These are phyloP conservation scores for Candoia aspera DNA, from an alignment of 2,113 vertebrate genomes.

Conservation along the genomic window DNA sequence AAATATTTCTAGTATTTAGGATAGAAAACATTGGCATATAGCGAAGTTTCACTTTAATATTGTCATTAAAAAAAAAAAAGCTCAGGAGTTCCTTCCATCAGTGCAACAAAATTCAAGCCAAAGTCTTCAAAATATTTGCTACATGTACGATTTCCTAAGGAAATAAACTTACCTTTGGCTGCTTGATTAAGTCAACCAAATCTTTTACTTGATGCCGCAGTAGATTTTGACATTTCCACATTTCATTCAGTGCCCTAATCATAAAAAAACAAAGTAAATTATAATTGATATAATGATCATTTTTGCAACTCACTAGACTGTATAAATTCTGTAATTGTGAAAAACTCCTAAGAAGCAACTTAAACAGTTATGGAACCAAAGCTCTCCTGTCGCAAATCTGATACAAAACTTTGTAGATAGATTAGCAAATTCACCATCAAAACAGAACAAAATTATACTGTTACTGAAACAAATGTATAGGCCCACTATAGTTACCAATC, in stretches of 20 bases:
- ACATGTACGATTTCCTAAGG: not conserved
- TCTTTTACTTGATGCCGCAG: slow-evolving; percentile 94
- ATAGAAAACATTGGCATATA: not conserved
- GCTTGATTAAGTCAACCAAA: slow-evolving; percentile 94
- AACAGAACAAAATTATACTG: not conserved
- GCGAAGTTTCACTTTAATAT: not conserved
- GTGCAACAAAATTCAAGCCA: not conserved
- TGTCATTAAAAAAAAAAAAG: not conserved
- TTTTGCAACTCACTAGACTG: not conserved
- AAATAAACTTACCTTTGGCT: slow-evolving; percentile 87
- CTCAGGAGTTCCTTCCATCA: not conserved
- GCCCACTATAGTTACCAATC: not conserved
- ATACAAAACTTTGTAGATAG: not conserved
- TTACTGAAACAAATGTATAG: not conserved
- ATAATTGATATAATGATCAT: not conserved
- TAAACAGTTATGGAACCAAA: not conserved
- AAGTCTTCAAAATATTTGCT: not conserved
- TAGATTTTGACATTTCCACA: slow-evolving; percentile 99
- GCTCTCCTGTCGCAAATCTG: not conserved
- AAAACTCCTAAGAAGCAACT: not conserved
- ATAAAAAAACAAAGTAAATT: not conserved
- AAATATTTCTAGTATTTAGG: not conserved
- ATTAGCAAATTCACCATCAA: not conserved
- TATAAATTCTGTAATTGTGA: not conserved
- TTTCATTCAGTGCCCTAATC: slow-evolving; percentile 95